A percentile compares a stretch with the other conserved stretches of the same genome.
Evolutionary conservation across 2,888 invertebrate species (phyloP).

Genomic region (Drymonia ruficornis): DNA sequence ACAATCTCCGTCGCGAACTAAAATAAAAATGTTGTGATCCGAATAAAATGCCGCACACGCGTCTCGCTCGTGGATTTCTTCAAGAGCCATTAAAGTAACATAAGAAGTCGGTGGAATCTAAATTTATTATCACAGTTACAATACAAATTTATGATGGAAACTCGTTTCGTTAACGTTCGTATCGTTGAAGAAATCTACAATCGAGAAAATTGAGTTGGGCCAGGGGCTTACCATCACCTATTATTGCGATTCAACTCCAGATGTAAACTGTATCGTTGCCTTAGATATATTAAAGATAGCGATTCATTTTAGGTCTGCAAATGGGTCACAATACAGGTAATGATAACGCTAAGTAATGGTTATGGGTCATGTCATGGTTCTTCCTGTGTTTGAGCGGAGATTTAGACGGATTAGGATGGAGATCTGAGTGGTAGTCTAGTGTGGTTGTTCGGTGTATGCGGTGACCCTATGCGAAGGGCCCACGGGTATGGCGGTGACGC

Average conservation of each 20-base stretch:
- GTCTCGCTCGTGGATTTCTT: slow-evolving; percentile 77
- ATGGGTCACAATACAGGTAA: too few species aligned
- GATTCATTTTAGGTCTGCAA: too few species aligned
- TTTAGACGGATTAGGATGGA: slow-evolving; percentile 27
- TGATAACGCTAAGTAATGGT: too few species aligned
- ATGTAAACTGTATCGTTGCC: too few species aligned
- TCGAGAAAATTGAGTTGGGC: slow-evolving; percentile 53
- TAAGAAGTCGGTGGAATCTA: slow-evolving; percentile 79
- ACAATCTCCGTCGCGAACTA: slow-evolving; percentile 74
- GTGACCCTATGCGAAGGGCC: slow-evolving; percentile 73
- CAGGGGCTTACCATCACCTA: too few species aligned
- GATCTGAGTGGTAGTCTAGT: slow-evolving; percentile 42
- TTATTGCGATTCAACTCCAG: too few species aligned
- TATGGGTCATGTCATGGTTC: slow-evolving; percentile 51
- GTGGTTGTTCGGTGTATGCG: slow-evolving; percentile 61
- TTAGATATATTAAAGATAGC: too few species aligned
- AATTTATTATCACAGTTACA: slow-evolving; percentile 83
- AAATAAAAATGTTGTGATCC: slow-evolving; percentile 75
- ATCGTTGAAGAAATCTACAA: slow-evolving; percentile 80
- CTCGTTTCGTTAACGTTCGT: slow-evolving; percentile 65
- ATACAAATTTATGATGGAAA: slow-evolving; percentile 78
- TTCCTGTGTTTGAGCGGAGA: slow-evolving; percentile 39
- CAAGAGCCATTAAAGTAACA: slow-evolving; percentile 69
- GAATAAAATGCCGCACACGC: slow-evolving; percentile 62
- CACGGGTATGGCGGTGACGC: slow-evolving; percentile 77